Evolutionary conservation across 2,888 invertebrate genomes (phyloP).

Genomic region (Andrena hattorfiana): DNA sequence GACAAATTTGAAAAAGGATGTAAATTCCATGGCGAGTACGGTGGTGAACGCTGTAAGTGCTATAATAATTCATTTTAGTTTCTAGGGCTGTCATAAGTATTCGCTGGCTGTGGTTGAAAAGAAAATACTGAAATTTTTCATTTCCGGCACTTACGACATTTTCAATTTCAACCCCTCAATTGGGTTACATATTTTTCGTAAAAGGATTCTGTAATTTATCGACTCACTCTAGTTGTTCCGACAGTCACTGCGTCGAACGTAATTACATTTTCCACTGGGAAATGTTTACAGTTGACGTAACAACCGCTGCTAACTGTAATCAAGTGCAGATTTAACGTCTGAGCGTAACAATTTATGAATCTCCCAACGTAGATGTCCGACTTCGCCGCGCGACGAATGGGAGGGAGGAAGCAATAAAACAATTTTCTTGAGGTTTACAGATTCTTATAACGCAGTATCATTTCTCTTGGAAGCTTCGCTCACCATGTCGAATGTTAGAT

Average conservation of each 20-base stretch:
- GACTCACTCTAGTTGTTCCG: not conserved
- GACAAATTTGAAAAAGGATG: too few species aligned
- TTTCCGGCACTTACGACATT: too few species aligned
- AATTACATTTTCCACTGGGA: constrained; percentile 6
- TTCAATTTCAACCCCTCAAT: not conserved
- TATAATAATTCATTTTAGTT: too few species aligned
- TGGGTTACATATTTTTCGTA: not conserved
- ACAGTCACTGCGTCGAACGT: not conserved
- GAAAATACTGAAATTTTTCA: too few species aligned
- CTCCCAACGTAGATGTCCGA: not conserved
- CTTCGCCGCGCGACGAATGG: constrained; percentile 7
- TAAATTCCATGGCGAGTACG: too few species aligned
- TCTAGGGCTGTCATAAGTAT: too few species aligned
- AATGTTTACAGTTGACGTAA: constrained; percentile 2
- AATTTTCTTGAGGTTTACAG: constrained; percentile 3
- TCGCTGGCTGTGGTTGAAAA: too few species aligned
- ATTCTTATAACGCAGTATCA: constrained; percentile 1
- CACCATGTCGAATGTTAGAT: not conserved
- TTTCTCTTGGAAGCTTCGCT: constrained; percentile 6
- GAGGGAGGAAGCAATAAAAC: constrained; percentile 5
- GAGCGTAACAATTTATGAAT: constrained; percentile 8
- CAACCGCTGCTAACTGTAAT: constrained; percentile 1
- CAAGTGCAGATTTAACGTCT: not conserved
- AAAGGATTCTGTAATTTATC: not conserved
- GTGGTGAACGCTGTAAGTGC: too few species aligned